A percentile compares a stretch with the other conserved stretches of the same genome.
phyloP scores from a whole-genome alignment of 2,113 vertebrate species.

The Rhombomys opimus region DNA sequence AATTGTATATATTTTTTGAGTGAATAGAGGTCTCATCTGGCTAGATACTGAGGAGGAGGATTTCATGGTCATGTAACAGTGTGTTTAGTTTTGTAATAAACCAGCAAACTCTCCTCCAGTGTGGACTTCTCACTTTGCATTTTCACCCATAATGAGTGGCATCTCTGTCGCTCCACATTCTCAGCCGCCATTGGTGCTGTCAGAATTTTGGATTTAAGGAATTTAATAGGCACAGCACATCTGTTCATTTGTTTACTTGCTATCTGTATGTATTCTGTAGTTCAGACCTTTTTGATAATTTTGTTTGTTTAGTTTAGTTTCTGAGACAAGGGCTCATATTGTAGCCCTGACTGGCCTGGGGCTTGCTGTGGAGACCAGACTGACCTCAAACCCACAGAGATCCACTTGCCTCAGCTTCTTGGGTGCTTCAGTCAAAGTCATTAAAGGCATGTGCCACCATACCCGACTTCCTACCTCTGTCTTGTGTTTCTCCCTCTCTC shows the following conservation, averaged over 20 bases:
- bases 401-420: neutral
- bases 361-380: neutral
- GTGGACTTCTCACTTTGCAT: neutral
- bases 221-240: neutral
- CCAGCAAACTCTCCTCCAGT: neutral
- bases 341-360: neutral
- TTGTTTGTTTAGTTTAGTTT: neutral
- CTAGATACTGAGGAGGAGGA: neutral
- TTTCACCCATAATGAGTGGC: fast-evolving
- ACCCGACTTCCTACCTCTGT: neutral
- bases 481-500: neutral
- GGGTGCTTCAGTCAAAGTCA: neutral
- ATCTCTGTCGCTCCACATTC: neutral
- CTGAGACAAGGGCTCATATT: neutral
- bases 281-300: neutral
- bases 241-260: neutral
- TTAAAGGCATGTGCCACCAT: neutral
- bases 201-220: neutral
- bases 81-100: neutral
- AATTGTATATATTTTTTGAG: neutral
- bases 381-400: neutral
- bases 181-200: neutral
- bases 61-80: neutral
- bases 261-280: neutral
- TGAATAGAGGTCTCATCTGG: neutral